Evolutionary conservation across 2,888 invertebrate genomes (phyloP), one percentile per base, ranked within the genome.

Genomic region (Hydraecia micacea): DNA sequence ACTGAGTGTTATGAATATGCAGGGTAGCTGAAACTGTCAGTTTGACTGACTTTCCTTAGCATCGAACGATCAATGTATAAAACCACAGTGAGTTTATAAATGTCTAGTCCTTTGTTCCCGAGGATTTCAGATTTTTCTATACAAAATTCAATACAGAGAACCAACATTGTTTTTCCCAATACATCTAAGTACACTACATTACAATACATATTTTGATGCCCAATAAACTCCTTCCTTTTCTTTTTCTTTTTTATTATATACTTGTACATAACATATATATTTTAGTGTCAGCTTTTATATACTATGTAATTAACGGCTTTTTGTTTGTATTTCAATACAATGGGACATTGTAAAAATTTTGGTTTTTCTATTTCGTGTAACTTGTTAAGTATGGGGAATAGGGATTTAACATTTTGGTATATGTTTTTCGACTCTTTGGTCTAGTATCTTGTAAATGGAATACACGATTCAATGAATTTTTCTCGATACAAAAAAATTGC

Each of bases 1-100:
- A 62, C 55, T 58, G 71, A 67, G 28, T 49, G 79, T 60, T 73
- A 60, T 74, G 28, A 46, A 81, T 80, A 39, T 32, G 21, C 11
- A 62, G 15, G 46, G 25, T 62, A 73, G 11, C 81, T 81, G 79
- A 42, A 73, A 81, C 81, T 68, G 60, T 75, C 79, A 68, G 79
- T 68, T 62, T 81, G 67, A 39, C 67, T 55, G 60, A 75, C 46
- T 81, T 68, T 67, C 21, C 25, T 81, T 15, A 28, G 46, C 6
- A 39, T 67, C 28, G 11, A 68, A 55, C 13, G 36, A n/a, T 58
- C 36, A 55, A 28, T 58, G 58, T 58, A 70, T 58, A 58, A 63
- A n/a, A 36, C 52, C 36, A 36, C 36, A 39, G 7, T 2, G 70
- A 39, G 11, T 39, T n/a, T 39, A 39, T n/a, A 58, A 55, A 58